Conservation (phyloP, 2,797 vertebrate genomes). For the Sebastes matsubarae region DNA sequence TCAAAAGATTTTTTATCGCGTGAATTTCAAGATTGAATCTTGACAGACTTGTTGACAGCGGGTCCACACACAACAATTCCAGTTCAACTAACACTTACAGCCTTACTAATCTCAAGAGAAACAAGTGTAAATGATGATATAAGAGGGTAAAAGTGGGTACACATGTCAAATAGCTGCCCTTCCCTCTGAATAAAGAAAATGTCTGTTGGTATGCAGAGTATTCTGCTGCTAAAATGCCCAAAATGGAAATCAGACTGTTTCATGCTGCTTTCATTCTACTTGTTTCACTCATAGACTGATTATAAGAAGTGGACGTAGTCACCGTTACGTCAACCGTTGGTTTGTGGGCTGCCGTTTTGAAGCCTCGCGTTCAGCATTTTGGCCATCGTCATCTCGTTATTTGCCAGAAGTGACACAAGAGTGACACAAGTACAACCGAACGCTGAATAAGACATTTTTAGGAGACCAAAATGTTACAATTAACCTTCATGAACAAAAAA, state of each 20-base stretch:
- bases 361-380: no score
- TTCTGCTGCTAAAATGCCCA: background rate
- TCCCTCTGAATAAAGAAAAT: background rate
- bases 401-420: no score
- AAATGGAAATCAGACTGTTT: background rate
- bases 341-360: no score
- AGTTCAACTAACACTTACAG: background rate
- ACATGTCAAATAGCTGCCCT: background rate
- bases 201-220: background rate
- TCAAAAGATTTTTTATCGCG: background rate
- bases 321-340: no score
- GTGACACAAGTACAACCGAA: no score
- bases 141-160: conserved; percentile 5
- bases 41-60: background rate
- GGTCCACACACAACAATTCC: background rate
- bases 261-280: background rate
- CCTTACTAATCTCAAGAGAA: background rate
- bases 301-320: no score
- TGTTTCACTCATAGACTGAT: no score
- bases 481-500: no score
- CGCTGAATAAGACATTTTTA: no score
- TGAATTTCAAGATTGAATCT: background rate
- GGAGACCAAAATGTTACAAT: no score
- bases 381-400: no score
- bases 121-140: background rate